Evolutionary conservation across 2,888 invertebrate genomes (phyloP).

Genomic region (Timandra comae): DNA sequence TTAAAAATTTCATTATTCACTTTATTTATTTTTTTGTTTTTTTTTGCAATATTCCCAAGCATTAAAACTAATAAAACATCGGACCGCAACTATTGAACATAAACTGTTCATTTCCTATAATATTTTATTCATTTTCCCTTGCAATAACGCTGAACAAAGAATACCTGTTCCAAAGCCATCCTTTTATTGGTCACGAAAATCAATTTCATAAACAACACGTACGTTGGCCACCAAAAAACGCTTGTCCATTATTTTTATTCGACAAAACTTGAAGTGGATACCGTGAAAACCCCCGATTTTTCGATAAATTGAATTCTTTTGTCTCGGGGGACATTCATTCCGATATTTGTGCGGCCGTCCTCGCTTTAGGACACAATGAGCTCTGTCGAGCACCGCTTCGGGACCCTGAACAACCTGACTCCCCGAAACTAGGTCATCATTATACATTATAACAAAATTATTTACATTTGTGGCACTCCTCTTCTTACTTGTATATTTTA

Average conservation of each 20-base stretch:
- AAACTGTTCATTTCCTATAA: too few species aligned
- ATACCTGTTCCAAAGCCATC: background rate
- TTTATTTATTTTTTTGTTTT: too few species aligned
- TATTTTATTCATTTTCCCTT: too few species aligned
- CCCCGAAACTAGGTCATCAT: background rate
- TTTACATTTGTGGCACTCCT: too few species aligned
- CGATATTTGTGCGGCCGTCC: constrained; percentile 14
- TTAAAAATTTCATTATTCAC: too few species aligned
- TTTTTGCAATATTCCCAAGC: too few species aligned
- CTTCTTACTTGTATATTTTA: too few species aligned
- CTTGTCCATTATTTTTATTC: background rate
- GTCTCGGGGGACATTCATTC: constrained; percentile 17
- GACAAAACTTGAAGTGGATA: constrained; percentile 1
- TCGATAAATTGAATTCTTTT: constrained; percentile 27
- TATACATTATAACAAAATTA: too few species aligned
- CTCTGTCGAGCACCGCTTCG: constrained; percentile 3
- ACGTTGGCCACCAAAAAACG: background rate
- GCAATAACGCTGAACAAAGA: background rate
- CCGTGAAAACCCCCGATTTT: constrained; percentile 18
- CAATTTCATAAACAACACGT: constrained; percentile 11
- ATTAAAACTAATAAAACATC: too few species aligned
- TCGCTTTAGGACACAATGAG: constrained; percentile 10
- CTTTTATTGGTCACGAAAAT: constrained; percentile 7
- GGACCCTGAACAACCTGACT: too few species aligned
- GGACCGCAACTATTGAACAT: too few species aligned